Evolutionary conservation across 2,113 vertebrate genomes (phyloP).

Genomic region (Notarius quadriscutis): DNA sequence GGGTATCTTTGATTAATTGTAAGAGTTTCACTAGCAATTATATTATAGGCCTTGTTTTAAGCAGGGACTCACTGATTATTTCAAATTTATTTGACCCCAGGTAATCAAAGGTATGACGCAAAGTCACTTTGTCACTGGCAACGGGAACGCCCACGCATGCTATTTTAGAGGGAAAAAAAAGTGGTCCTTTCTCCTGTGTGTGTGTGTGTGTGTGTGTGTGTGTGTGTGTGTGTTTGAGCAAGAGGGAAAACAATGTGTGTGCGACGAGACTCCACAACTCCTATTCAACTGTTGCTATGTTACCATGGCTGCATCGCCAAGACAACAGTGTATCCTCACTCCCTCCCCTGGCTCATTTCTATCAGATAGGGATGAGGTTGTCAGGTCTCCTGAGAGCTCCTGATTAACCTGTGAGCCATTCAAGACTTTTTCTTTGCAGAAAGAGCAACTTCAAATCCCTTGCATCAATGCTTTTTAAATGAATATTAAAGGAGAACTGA

Average conservation of each 20-base stretch:
- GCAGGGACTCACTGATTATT: constrained; percentile 42
- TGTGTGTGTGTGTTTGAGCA: constrained; percentile 2
- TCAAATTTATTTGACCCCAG: constrained; percentile 52
- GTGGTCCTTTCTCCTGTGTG: constrained; percentile 39
- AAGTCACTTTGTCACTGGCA: constrained; percentile 59
- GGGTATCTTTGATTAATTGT: constrained; percentile 31
- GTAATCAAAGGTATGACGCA: constrained; percentile 59
- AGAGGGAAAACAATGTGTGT: constrained; percentile 23
- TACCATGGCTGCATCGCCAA: constrained; percentile 66
- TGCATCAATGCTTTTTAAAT: not conserved
- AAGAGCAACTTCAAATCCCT: not conserved
- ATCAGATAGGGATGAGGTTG: constrained; percentile 44
- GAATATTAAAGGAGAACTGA: not conserved
- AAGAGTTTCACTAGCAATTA: constrained; percentile 34
- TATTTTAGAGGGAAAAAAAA: constrained; percentile 70
- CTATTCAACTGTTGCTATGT: constrained; percentile 70
- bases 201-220: not conserved
- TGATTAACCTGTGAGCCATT: constrained; percentile 38
- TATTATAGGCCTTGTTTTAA: constrained; percentile 41
- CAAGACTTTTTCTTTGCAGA: constrained; percentile 10
- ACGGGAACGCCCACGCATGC: constrained; percentile 60
- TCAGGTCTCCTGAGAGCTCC: constrained; percentile 41
- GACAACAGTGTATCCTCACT: constrained; percentile 63
- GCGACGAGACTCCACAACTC: constrained; percentile 50
- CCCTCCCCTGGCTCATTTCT: constrained; percentile 52